A percentile compares a stretch with the other conserved stretches of the same genome.
Evolutionary conservation across 2,797 vertebrate genomes (phyloP).

Genomic region (Pipistrellus pygmaeus): DNA sequence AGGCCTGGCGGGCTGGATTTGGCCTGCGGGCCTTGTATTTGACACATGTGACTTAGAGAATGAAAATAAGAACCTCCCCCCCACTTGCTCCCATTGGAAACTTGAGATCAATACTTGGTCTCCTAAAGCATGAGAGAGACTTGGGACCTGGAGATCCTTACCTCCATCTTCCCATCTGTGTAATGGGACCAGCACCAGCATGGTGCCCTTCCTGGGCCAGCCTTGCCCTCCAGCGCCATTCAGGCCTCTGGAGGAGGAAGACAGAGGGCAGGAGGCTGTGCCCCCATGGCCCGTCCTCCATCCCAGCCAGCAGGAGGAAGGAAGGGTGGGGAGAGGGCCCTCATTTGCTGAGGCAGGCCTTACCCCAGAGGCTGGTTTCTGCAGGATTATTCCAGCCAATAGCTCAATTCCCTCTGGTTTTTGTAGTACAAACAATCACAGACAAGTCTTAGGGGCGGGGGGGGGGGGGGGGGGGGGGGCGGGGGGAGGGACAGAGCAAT

Average conservation of each 20-base stretch:
- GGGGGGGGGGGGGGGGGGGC: background rate
- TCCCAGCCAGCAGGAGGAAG: background rate
- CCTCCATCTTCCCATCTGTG: background rate
- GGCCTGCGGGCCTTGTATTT: too few species aligned
- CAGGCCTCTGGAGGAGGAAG: background rate
- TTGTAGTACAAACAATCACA: constrained; percentile 68
- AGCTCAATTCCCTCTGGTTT: background rate
- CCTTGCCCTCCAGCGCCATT: background rate
- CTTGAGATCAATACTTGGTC: background rate
- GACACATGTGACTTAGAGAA: background rate
- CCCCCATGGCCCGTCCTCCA: accelerated
- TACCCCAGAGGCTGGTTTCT: background rate
- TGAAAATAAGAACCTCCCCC: background rate
- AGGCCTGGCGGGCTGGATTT: too few species aligned
- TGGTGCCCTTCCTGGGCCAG: too few species aligned
- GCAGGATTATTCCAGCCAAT: constrained; percentile 28
- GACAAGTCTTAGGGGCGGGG: background rate
- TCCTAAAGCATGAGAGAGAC: background rate
- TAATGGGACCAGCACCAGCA: background rate
- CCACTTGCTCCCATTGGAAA: background rate
- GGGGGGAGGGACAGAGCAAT: background rate
- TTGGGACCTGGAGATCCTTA: background rate
- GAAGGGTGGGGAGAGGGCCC: accelerated
- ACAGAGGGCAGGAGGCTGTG: background rate
- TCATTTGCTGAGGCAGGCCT: background rate